Percentiles rank a stretch among this genome's conserved stretches.
phyloP scores from a whole-genome alignment of 2,888 invertebrate genomes.

The Troglohyphantes excavatus region DNA sequence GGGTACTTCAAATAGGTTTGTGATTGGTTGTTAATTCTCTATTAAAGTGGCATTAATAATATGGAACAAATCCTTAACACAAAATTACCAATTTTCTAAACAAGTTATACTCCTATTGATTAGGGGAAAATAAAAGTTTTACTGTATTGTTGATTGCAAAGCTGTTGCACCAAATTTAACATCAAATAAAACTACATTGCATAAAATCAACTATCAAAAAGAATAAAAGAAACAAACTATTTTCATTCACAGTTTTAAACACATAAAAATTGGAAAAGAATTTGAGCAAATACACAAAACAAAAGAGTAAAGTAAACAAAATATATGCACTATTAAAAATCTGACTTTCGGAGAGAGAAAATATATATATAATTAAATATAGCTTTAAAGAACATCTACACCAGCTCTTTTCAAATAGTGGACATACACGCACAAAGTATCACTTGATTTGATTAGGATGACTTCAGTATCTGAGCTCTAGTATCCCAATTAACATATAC shows the following conservation, averaged over 20 bases:
- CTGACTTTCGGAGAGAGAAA: slow-evolving; percentile 11
- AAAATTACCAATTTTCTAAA: too few relatives aligned
- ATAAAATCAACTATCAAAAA: background rate
- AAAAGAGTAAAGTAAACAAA: slow-evolving; percentile 8
- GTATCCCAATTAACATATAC: slow-evolving; percentile 24
- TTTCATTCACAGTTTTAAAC: background rate
- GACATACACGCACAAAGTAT: slow-evolving; percentile 37
- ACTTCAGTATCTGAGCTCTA: background rate
- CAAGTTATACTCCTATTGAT: background rate
- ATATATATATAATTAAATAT: slow-evolving; percentile 32
- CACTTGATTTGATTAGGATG: slow-evolving; percentile 43
- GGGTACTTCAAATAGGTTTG: too few relatives aligned
- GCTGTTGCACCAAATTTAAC: background rate
- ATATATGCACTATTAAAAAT: slow-evolving; percentile 10
- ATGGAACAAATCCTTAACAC: too few relatives aligned
- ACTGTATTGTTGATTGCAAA: background rate
- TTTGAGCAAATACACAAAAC: slow-evolving; percentile 48
- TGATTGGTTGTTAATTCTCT: too few relatives aligned
- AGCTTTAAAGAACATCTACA: slow-evolving; percentile 16
- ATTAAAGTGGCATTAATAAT: too few relatives aligned
- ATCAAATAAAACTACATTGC: background rate
- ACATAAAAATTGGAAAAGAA: slow-evolving; percentile 3
- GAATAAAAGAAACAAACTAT: background rate
- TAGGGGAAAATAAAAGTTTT: background rate
- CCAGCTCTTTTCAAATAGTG: slow-evolving; percentile 7